Evolutionary conservation across 2,113 vertebrate species (phyloP).

Genomic region (Mormyrus iriodes): DNA sequence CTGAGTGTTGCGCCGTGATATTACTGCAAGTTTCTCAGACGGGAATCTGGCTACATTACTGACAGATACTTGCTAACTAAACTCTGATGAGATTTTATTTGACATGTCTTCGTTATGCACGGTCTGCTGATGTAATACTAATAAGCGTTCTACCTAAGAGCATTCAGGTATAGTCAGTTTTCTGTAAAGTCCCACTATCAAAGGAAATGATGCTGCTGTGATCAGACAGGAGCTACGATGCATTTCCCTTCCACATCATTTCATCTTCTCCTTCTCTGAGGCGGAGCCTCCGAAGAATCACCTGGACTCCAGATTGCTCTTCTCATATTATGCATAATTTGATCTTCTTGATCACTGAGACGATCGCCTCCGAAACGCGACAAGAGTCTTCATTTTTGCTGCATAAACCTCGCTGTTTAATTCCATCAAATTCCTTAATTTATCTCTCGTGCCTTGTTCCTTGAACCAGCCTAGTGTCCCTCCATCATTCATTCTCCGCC

Average conservation of each 20-base stretch:
- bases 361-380: background rate
- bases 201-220: background rate
- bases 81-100: background rate
- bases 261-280: background rate
- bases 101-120: background rate
- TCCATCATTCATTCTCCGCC: slow-evolving; percentile 1
- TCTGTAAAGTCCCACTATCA: background rate
- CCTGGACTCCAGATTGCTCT: background rate
- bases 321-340: background rate
- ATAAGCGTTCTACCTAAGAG: background rate
- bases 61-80: background rate
- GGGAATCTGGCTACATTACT: background rate
- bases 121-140: background rate
- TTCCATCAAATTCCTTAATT: background rate
- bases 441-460: background rate
- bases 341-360: background rate
- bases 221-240: background rate
- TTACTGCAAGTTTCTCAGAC: background rate
- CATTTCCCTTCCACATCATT: background rate
- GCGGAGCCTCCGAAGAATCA: background rate
- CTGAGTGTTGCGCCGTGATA: background rate
- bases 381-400: background rate
- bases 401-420: background rate
- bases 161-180: background rate
- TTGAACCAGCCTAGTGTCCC: background rate